A percentile compares a stretch with the other conserved stretches of the same genome.
These are phyloP conservation scores for Numida meleagris DNA, from an alignment of 2,113 vertebrate species.

Conservation along the genomic window DNA sequence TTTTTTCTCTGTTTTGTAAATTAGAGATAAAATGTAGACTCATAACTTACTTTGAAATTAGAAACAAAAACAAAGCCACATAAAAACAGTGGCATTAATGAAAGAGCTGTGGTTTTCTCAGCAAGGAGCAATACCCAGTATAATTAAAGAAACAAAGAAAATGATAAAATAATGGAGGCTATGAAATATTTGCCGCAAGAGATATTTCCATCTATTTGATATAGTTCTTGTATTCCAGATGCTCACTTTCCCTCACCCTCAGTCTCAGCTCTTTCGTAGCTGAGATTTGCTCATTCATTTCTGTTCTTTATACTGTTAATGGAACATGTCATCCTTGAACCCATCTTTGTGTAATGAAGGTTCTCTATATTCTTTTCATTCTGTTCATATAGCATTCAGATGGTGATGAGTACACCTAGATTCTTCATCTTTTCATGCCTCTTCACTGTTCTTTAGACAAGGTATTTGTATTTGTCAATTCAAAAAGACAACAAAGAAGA, in stretches of 20 bases:
- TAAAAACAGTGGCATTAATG: neutral
- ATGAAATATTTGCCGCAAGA: neutral
- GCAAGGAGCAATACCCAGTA: neutral
- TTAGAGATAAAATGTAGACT: neutral
- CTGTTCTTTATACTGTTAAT: neutral
- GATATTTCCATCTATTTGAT: neutral
- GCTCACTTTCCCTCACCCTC: neutral
- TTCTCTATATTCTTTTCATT: neutral
- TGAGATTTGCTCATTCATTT: neutral
- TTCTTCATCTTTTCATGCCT: neutral
- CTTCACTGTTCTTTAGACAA: neutral
- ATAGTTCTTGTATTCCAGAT: neutral
- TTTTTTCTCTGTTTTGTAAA: neutral
- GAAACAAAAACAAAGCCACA: neutral
- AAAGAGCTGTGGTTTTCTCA: neutral
- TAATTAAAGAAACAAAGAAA: constrained; percentile 8
- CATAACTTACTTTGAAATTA: neutral
- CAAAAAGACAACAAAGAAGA: neutral
- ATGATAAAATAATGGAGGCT: neutral
- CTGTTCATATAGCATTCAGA: neutral
- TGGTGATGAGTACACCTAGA: neutral
- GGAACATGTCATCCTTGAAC: neutral
- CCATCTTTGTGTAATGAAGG: neutral
- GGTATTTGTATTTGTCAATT: neutral
- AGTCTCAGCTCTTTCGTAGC: neutral